Evolutionary conservation across 2,113 vertebrate species (phyloP).

Genomic region (Ophiodon elongatus): DNA sequence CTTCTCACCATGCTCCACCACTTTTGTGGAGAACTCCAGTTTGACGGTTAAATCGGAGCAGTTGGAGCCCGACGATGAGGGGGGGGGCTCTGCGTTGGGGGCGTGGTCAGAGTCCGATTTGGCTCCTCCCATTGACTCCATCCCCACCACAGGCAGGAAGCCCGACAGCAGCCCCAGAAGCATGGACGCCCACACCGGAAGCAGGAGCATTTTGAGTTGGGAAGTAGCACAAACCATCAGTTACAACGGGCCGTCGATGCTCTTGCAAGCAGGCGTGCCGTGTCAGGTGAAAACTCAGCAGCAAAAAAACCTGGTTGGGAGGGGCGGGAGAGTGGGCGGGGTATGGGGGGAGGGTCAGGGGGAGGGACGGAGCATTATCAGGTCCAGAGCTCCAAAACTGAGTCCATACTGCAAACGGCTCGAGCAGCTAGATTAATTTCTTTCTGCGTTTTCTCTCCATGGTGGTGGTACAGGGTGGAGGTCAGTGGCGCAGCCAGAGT

Average conservation of each 20-base stretch:
- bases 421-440: conserved; percentile 88
- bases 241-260: conserved; percentile 62
- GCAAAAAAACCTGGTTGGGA: conserved; percentile 41
- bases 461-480: conserved; percentile 76
- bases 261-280: conserved; percentile 7
- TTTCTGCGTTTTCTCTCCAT: conserved; percentile 99
- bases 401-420: conserved; percentile 81
- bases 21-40: conserved; percentile 93
- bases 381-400: conserved; percentile 78
- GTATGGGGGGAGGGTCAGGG: conserved; percentile 22
- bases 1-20: conserved; percentile 95
- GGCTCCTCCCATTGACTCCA: conserved; percentile 76
- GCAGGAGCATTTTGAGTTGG: conserved; percentile 61
- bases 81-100: conserved; percentile 55
- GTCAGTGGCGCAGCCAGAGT: conserved; percentile 75
- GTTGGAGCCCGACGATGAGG: conserved; percentile 82
- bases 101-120: conserved; percentile 49
- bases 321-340: too few relatives aligned
- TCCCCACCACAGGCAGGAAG: conserved; percentile 86
- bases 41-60: conserved; percentile 91
- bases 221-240: background rate
- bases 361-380: conserved; percentile 63
- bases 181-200: conserved; percentile 84
- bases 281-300: conserved; percentile 38
- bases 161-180: conserved; percentile 87